These are phyloP conservation scores for Sarcophaga peregrina DNA, from an alignment of 1,140 invertebrate species.

Conservation along the genomic window DNA sequence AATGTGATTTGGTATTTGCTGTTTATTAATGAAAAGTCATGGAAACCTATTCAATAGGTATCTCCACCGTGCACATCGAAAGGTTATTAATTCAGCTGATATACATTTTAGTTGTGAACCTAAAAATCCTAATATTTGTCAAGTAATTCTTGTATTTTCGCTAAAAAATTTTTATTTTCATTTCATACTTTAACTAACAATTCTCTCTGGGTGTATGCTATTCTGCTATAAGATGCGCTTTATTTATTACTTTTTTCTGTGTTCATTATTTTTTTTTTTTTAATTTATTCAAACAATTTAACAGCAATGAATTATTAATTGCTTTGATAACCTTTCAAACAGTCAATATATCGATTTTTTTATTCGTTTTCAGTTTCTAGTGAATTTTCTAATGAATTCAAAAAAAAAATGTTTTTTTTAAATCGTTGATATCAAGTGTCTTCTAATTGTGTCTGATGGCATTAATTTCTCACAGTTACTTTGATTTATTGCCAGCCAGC, in stretches of 20 bases:
- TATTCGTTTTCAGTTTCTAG: background rate
- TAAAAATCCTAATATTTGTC: too few relatives aligned
- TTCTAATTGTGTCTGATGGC: slow-evolving; percentile 3
- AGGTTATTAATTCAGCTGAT: too few relatives aligned
- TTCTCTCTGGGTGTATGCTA: background rate
- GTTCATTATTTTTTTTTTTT: background rate
- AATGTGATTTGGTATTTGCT: too few relatives aligned
- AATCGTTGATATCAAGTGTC: background rate
- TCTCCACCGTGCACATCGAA: too few relatives aligned
- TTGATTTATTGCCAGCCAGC: slow-evolving; percentile 14
- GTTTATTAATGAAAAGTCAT: too few relatives aligned
- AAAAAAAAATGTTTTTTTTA: background rate
- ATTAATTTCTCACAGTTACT: slow-evolving; percentile 8
- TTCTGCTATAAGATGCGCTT: background rate
- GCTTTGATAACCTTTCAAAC: slow-evolving; percentile 26
- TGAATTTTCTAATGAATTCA: too few relatives aligned
- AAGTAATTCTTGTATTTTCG: too few relatives aligned
- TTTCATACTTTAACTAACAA: too few relatives aligned
- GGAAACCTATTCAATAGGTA: too few relatives aligned
- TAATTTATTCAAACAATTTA: slow-evolving; percentile 12
- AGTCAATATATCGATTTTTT: background rate
- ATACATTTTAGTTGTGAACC: too few relatives aligned
- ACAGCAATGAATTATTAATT: slow-evolving; percentile 33
- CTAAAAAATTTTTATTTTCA: too few relatives aligned
- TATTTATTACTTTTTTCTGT: background rate